Percentiles rank a stretch among this genome's conserved stretches.
Evolutionary conservation across 1,140 invertebrate species (phyloP).

Genomic region (Euwallacea similis): DNA sequence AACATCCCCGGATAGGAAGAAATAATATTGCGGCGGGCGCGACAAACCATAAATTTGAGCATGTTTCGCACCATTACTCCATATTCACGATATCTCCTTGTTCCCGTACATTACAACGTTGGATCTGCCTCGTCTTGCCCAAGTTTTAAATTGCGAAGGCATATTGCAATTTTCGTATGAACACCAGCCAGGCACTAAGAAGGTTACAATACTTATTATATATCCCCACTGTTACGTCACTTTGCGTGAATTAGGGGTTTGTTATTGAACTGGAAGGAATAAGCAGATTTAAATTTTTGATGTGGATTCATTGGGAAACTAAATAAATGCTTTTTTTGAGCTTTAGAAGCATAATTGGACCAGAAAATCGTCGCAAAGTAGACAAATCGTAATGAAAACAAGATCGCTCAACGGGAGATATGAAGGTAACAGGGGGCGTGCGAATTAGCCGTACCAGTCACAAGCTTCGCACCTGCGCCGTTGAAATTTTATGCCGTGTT

Average conservation of each 20-base stretch:
- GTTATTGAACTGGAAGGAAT: neutral
- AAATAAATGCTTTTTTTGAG: no score
- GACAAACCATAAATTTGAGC: conserved; percentile 35
- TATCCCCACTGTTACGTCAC: conserved; percentile 11
- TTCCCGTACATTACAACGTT: conserved; percentile 30
- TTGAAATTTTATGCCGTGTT: no score
- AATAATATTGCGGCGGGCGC: conserved; percentile 35
- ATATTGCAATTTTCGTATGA: conserved; percentile 36
- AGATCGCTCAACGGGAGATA: no score
- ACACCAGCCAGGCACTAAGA: conserved; percentile 29
- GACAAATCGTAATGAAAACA: no score
- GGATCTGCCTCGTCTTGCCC: conserved; percentile 29
- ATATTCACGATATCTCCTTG: conserved; percentile 35
- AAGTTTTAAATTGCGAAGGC: conserved; percentile 35
- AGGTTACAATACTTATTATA: conserved; percentile 31
- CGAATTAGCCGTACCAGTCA: no score
- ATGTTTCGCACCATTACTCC: conserved; percentile 35
- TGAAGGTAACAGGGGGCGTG: no score
- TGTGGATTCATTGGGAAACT: neutral
- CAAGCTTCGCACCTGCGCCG: no score
- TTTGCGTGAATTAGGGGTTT: conserved; percentile 18
- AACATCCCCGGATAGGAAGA: conserved; percentile 33
- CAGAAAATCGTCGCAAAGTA: no score
- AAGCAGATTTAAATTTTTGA: neutral
- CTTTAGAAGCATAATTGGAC: no score